phyloP scores from a whole-genome alignment of 1,140 invertebrate species.

The Nebria ingens region DNA sequence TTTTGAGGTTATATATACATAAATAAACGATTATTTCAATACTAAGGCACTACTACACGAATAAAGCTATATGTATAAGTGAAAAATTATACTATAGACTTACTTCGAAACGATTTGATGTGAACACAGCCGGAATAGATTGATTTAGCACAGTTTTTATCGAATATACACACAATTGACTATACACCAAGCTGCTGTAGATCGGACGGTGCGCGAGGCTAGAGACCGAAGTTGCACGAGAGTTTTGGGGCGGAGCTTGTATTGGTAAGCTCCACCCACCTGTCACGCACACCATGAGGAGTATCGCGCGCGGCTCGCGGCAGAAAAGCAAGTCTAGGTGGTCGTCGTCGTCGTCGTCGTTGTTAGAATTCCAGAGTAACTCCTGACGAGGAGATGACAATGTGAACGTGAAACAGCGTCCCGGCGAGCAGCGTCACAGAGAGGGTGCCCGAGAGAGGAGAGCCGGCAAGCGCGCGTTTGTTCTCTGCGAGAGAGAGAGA shows the following conservation, averaged over 20 bases:
- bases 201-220: slow-evolving; percentile 15
- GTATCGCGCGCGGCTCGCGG: slow-evolving; percentile 18
- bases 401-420: slow-evolving; percentile 7
- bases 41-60: too few species aligned
- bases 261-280: slow-evolving; percentile 24
- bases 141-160: neutral
- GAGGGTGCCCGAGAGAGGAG: neutral
- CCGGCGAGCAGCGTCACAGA: slow-evolving; percentile 8
- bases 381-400: slow-evolving; percentile 35
- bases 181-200: neutral
- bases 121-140: neutral
- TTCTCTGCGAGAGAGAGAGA: slow-evolving; percentile 17
- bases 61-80: too few species aligned
- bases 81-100: too few species aligned
- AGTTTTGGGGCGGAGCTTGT: slow-evolving; percentile 20
- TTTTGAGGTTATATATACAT: slow-evolving; percentile 2
- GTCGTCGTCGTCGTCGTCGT: neutral
- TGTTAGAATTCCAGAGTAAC: neutral
- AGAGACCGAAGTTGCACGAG: neutral
- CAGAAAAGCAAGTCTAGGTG: neutral
- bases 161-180: neutral
- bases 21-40: too few species aligned
- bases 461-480: neutral
- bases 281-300: slow-evolving; percentile 35
- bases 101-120: too few species aligned